Evolutionary conservation across 2,113 vertebrate genomes (phyloP).

Genomic region (Agelaius tricolor): DNA sequence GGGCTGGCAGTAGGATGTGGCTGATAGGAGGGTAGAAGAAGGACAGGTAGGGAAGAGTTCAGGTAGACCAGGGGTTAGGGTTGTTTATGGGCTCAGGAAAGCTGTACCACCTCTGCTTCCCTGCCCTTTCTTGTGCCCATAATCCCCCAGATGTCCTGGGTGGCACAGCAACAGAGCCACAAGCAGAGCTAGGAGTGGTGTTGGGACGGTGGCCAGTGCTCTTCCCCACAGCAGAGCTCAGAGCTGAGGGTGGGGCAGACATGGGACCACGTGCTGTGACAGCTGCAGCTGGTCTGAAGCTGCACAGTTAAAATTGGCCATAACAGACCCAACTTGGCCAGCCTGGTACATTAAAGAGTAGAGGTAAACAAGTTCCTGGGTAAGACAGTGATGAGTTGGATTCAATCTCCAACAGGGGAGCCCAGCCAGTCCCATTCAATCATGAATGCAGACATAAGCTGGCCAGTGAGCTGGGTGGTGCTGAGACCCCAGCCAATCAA

Average conservation of each 20-base stretch:
- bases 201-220: neutral
- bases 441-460: neutral
- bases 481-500: neutral
- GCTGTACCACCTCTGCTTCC: neutral
- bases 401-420: neutral
- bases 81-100: neutral
- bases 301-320: neutral
- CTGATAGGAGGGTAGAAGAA: neutral
- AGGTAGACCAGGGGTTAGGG: neutral
- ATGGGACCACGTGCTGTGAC: slow-evolving; percentile 63
- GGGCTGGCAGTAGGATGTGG: neutral
- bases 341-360: neutral
- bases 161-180: neutral
- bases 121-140: fast-evolving
- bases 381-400: neutral
- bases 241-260: slow-evolving; percentile 44
- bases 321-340: neutral
- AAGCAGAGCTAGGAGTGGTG: neutral
- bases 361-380: neutral
- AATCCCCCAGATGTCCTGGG: neutral
- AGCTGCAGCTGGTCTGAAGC: neutral
- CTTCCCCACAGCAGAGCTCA: slow-evolving; percentile 59
- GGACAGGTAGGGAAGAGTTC: neutral
- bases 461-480: neutral
- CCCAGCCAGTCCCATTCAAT: neutral